These are phyloP conservation scores for Hippasteria phrygiana DNA, from an alignment of 53 echinoderm and acorn worm genomes.

Conservation along the genomic window DNA sequence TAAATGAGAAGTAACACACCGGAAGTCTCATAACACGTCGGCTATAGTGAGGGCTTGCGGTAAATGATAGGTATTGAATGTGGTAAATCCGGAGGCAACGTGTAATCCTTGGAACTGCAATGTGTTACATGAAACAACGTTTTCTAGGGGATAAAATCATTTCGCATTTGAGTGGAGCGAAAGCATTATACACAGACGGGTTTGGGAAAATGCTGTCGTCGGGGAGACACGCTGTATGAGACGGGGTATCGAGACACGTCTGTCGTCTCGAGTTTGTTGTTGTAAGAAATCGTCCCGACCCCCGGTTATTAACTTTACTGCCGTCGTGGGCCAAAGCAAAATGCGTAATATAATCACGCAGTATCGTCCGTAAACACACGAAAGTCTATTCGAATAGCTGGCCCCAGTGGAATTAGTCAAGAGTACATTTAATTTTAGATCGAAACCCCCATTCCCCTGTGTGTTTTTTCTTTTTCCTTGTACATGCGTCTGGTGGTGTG, in stretches of 20 bases:
- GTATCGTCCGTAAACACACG: constrained; percentile 9
- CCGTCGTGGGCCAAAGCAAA: too few species aligned
- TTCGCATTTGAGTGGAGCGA: too few species aligned
- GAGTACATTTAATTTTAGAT: constrained; percentile 13
- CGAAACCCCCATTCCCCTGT: background rate
- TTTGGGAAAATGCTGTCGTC: background rate
- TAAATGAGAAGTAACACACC: too few species aligned
- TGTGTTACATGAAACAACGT: too few species aligned
- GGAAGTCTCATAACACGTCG: too few species aligned
- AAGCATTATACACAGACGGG: too few species aligned
- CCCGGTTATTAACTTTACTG: constrained; percentile 1
- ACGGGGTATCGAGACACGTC: background rate
- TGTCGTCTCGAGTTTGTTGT: background rate
- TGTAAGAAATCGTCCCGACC: background rate
- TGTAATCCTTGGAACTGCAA: too few species aligned
- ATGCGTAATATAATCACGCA: constrained; percentile 25
- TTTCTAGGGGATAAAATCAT: too few species aligned
- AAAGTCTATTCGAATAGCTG: constrained; percentile 12
- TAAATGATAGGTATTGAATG: too few species aligned
- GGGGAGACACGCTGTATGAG: background rate
- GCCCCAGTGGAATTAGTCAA: constrained; percentile 18
- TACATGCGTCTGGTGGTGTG: background rate
- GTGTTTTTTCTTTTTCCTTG: background rate
- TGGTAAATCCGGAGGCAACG: too few species aligned
- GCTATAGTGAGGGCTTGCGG: background rate